phyloP scores from a whole-genome alignment of 2,888 invertebrate species.

The Ectobius pallidus region DNA sequence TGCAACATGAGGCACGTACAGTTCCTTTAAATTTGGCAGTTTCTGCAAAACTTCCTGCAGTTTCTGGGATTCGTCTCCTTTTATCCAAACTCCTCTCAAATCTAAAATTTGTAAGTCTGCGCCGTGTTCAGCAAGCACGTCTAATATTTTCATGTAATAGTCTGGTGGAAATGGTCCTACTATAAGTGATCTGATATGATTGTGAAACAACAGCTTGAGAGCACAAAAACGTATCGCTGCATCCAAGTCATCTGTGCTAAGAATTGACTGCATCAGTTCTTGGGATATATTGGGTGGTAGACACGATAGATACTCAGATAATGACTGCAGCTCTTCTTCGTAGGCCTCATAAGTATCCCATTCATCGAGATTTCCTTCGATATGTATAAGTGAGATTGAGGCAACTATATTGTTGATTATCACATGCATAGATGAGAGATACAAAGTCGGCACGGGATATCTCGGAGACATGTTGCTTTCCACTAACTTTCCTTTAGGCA shows the following conservation, averaged over 20 bases:
- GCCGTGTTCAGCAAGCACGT: conserved; percentile 1
- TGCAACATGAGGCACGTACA: conserved; percentile 11
- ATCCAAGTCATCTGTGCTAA: conserved; percentile 15
- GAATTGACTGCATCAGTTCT: conserved; percentile 12
- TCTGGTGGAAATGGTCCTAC: conserved; percentile 13
- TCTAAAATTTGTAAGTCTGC: background rate
- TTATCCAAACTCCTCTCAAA: conserved; percentile 24
- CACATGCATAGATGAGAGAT: background rate
- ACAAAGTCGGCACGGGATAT: background rate
- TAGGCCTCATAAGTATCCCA: conserved; percentile 23
- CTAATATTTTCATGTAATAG: conserved; percentile 2
- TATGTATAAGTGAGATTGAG: background rate
- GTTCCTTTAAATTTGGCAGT: conserved; percentile 14
- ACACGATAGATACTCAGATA: background rate
- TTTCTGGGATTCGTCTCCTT: conserved; percentile 9
- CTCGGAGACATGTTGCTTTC: conserved; percentile 12
- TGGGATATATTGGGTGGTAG: conserved; percentile 1
- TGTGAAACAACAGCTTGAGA: background rate
- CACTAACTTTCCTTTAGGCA: no score
- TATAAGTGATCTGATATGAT: conserved; percentile 2
- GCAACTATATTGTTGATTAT: background rate
- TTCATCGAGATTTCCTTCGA: conserved; percentile 19
- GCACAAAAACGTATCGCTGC: conserved; percentile 3
- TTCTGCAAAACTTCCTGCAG: background rate
- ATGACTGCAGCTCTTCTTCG: conserved; percentile 15